Conservation (phyloP, 1,140 invertebrate genomes). For the Schlechtendalia chinensis region DNA sequence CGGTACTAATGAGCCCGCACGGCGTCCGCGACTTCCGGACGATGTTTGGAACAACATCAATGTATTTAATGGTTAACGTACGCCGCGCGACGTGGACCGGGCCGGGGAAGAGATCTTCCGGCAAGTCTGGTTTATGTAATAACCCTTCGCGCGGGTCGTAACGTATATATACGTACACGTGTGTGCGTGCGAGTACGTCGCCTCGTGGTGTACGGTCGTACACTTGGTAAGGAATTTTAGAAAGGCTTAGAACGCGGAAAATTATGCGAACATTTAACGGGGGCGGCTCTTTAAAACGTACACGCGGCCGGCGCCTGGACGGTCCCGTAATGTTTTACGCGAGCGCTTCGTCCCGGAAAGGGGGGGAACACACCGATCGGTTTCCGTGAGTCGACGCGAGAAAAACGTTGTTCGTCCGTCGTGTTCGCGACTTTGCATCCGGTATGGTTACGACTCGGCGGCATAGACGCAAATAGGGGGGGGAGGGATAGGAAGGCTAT, state of each 20-base stretch:
- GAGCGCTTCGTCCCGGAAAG: no score
- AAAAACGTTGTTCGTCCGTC: no score
- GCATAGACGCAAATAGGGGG: no score
- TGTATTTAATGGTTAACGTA: slow-evolving; percentile 26
- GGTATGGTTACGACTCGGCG: no score
- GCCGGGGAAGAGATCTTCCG: neutral
- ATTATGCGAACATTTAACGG: neutral
- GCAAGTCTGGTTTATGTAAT: slow-evolving; percentile 18
- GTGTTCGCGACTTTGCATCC: no score
- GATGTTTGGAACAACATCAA: slow-evolving; percentile 19
- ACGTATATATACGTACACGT: no score
- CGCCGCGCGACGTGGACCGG: neutral
- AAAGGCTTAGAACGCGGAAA: neutral
- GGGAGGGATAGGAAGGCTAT: no score
- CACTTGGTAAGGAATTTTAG: slow-evolving; percentile 1
- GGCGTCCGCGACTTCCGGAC: slow-evolving; percentile 13
- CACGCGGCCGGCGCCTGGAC: neutral
- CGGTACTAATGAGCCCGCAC: slow-evolving; percentile 23
- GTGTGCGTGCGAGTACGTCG: no score
- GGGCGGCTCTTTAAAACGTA: no score
- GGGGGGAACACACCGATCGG: no score
- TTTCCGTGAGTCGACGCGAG: no score
- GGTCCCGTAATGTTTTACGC: neutral
- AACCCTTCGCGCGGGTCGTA: neutral
- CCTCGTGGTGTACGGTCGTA: no score